Conservation (phyloP, 2,797 vertebrate genomes). For the Salmo trutta region DNA sequence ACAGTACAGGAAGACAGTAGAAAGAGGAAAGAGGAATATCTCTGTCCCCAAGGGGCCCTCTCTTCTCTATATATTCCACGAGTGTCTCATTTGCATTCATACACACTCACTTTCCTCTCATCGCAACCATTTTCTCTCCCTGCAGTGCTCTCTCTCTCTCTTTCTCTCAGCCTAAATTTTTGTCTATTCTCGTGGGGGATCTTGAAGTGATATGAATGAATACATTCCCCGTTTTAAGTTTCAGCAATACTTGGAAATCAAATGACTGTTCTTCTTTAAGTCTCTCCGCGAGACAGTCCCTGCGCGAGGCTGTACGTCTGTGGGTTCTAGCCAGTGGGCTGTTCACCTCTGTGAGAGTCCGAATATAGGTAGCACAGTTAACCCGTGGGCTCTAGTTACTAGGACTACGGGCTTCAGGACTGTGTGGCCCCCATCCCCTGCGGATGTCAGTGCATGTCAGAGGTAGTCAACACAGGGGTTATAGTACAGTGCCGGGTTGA, state of each 20-base stretch:
- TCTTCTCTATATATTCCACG: background rate
- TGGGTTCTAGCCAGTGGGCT: slow-evolving; percentile 10
- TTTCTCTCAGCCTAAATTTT: slow-evolving; percentile 46
- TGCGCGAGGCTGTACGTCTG: background rate
- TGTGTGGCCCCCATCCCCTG: background rate
- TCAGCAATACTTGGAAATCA: slow-evolving; percentile 28
- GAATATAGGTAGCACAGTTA: background rate
- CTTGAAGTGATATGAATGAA: slow-evolving; percentile 62
- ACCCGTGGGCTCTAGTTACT: too few species aligned
- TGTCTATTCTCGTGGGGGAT: slow-evolving; percentile 54
- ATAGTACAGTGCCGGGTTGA: slow-evolving; percentile 8
- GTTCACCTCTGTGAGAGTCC: background rate
- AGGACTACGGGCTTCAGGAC: too few species aligned
- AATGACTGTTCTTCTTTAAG: slow-evolving; percentile 34
- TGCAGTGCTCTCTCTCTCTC: background rate
- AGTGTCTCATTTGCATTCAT: slow-evolving; percentile 57
- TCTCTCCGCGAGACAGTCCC: slow-evolving; percentile 7
- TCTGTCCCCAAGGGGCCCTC: background rate
- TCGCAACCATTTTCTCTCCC: background rate
- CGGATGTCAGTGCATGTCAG: background rate
- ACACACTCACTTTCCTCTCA: slow-evolving; percentile 52
- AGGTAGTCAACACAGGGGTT: background rate
- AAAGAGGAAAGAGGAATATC: background rate
- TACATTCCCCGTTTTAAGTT: slow-evolving; percentile 47
- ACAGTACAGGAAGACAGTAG: background rate